Evolutionary conservation across 2,888 invertebrate species (phyloP).

Genomic region (Tinea trinotella): DNA sequence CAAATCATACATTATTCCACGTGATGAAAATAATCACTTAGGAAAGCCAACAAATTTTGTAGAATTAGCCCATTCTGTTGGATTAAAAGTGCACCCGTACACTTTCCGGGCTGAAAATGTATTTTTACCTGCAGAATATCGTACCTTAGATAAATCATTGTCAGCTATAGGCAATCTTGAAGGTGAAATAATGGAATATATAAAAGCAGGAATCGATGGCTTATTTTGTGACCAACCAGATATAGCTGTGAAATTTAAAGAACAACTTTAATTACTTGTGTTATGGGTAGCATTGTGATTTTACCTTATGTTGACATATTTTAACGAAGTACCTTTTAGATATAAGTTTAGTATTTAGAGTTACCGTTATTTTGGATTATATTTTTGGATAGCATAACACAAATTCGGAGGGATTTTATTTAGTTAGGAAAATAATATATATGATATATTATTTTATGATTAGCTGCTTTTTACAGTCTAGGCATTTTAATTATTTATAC

Average conservation of each 20-base stretch:
- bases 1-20: constrained; percentile 51
- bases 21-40: constrained; percentile 37
- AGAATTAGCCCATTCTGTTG: constrained; percentile 46
- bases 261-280: no score
- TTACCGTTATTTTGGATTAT: no score
- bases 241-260: constrained; percentile 29
- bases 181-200: constrained; percentile 44
- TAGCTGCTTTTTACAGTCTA: no score
- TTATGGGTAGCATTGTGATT: no score
- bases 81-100: constrained; percentile 56
- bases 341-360: no score
- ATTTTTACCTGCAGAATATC: constrained; percentile 48
- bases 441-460: no score
- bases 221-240: constrained; percentile 58
- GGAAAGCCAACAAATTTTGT: constrained; percentile 46
- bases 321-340: no score
- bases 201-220: constrained; percentile 54
- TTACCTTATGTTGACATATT: no score
- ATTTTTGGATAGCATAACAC: no score
- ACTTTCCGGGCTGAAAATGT: constrained; percentile 56
- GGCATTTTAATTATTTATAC: no score
- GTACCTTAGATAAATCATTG: constrained; percentile 33
- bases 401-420: no score
- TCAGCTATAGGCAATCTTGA: constrained; percentile 41
- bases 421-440: no score